Evolutionary conservation across 2,888 invertebrate genomes (phyloP), one percentile per base, ranked within the genome.

Genomic region (Agriopis leucophaearia): DNA sequence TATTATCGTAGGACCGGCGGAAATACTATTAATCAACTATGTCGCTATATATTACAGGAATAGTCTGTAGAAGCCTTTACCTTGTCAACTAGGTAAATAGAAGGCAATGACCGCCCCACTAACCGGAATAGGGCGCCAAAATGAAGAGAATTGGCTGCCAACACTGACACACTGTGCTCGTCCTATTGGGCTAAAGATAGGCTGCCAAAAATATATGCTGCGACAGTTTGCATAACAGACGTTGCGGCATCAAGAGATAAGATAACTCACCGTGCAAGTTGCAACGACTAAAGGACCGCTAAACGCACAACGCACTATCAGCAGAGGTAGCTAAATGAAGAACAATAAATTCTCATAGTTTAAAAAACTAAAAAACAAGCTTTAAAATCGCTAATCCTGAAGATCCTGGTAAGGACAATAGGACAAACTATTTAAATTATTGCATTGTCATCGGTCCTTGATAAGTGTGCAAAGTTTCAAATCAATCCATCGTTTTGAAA

Each of bases 41-140:
- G 13, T n/a, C n/a, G 44, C 44, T 13, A 44, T 44, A 44, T 15
- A n/a, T n/a, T 44, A 44, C 1, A 44, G 13, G 12, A 12, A 27
- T 38, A 38, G 40, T 55, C 55, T 55, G 55, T 27, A 42, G 8
- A 42, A 42, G 8, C 18, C 27, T 27, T 55, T 51, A 68, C 64
- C 52, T 66, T 48, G 51, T 40, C 51, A 47, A 50, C 54, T 57
- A 61, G n/a, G 55, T 60, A 60, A 48, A 48, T 48, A 54, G 72
- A 73, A 80, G 89, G 83, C 88, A 90, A 87, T 81, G 91, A 88
- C 91, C 90, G 90, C 72, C 85, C 84, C 77, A 89, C 82, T 90
- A 85, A 88, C 90, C 89, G 85, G 86, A 71, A 83, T 83, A 74
- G 78, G 73, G 79, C 76, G 87, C 85, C 84, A 88, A 87, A 78